phyloP scores from a whole-genome alignment of 2,113 vertebrate genomes.

The Myocastor coypus region DNA sequence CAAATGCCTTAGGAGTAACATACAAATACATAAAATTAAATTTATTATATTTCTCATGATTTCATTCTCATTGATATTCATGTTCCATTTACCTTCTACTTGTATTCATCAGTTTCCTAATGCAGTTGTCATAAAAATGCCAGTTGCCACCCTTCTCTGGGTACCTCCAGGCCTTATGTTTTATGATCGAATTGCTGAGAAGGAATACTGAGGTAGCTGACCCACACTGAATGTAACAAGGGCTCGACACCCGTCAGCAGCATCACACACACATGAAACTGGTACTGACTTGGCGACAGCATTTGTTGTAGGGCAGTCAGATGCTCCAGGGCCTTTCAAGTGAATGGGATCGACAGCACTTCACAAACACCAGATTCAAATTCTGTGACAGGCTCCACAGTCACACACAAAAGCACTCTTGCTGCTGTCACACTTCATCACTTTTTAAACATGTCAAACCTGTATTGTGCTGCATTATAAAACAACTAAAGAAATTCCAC shows the following conservation, averaged over 20 bases:
- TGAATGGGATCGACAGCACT: constrained; percentile 80
- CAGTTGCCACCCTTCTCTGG: not conserved
- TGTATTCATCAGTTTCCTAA: not conserved
- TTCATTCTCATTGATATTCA: not conserved
- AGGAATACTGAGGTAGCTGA: constrained; percentile 71
- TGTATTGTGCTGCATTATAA: constrained; percentile 7
- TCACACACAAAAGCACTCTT: constrained; percentile 80
- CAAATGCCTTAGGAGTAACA: constrained; percentile 22
- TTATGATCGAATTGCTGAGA: constrained; percentile 64
- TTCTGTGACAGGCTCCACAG: constrained; percentile 80
- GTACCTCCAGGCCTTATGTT: constrained; percentile 54
- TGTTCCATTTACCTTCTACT: not conserved
- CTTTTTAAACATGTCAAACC: constrained; percentile 57
- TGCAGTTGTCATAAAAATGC: constrained; percentile 4
- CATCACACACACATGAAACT: constrained; percentile 46
- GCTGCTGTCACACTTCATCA: constrained; percentile 80
- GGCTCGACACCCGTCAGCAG: constrained; percentile 76
- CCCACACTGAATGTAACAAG: constrained; percentile 78
- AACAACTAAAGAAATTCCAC: constrained; percentile 30
- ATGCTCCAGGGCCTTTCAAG: constrained; percentile 67
- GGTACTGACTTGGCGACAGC: constrained; percentile 77
- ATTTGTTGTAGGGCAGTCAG: constrained; percentile 42
- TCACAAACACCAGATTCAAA: constrained; percentile 73
- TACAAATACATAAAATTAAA: constrained; percentile 17
- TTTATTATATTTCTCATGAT: not conserved